phyloP scores from a whole-genome alignment of 2,888 invertebrate genomes.

The Petrolisthes manimaculis region DNA sequence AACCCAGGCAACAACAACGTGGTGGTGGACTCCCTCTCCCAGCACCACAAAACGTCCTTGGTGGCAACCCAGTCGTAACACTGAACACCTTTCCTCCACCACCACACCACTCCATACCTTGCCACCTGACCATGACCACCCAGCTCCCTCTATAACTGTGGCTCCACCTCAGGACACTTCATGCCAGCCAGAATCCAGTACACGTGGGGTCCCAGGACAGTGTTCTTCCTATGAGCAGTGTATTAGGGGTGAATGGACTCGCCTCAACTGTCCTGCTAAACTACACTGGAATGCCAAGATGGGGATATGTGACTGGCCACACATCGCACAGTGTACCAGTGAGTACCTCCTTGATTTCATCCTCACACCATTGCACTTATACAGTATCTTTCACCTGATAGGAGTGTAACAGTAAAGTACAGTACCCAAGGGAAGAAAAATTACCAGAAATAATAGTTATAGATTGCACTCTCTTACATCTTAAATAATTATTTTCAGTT shows the following conservation, averaged over 20 bases:
- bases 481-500: too few species aligned
- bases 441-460: too few species aligned
- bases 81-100: slow-evolving; percentile 10
- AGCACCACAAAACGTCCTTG: slow-evolving; percentile 11
- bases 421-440: too few species aligned
- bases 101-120: slow-evolving; percentile 29
- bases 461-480: too few species aligned
- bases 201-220: slow-evolving; percentile 70
- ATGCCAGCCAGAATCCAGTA: neutral
- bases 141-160: neutral
- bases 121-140: neutral
- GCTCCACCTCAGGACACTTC: neutral
- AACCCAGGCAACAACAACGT: slow-evolving; percentile 6
- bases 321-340: slow-evolving; percentile 72
- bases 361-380: neutral
- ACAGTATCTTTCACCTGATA: neutral
- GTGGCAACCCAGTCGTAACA: slow-evolving; percentile 32
- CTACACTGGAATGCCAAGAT: slow-evolving; percentile 82
- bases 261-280: slow-evolving; percentile 83
- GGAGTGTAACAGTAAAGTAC: too few species aligned
- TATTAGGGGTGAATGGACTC: slow-evolving; percentile 78
- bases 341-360: slow-evolving; percentile 20
- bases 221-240: slow-evolving; percentile 85
- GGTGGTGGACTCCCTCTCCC: slow-evolving; percentile 19
- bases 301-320: slow-evolving; percentile 86